phyloP scores from a whole-genome alignment of 2,113 vertebrate genomes.

The Perca fluviatilis region DNA sequence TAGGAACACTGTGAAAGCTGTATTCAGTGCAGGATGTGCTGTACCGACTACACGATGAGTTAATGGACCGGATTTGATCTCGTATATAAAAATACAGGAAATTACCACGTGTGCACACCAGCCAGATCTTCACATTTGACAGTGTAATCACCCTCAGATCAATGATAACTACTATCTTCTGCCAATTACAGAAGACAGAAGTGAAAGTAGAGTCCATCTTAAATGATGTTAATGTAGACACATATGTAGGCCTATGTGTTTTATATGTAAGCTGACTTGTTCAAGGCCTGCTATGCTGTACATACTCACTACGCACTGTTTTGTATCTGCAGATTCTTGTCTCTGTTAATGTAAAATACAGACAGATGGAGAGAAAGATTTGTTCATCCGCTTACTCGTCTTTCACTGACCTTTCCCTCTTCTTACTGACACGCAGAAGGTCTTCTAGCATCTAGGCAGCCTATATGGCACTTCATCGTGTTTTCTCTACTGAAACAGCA shows the following conservation, averaged over 20 bases:
- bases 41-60: slow-evolving; percentile 3
- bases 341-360: not conserved
- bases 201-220: slow-evolving; percentile 21
- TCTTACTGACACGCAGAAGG: not conserved
- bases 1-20: slow-evolving; percentile 11
- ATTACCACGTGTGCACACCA: slow-evolving; percentile 4
- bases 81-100: slow-evolving; percentile 24
- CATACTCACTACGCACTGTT: not conserved
- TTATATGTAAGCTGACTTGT: no score
- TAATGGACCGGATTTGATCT: slow-evolving; percentile 32
- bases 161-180: slow-evolving; percentile 30
- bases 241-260: no score
- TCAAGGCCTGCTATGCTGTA: not conserved
- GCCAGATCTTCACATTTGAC: slow-evolving; percentile 12
- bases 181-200: slow-evolving; percentile 13
- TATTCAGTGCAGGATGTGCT: not conserved
- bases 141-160: slow-evolving; percentile 16
- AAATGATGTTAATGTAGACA: not conserved
- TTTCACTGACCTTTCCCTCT: slow-evolving; percentile 30
- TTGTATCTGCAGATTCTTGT: not conserved
- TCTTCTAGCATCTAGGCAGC: no score
- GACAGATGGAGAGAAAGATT: slow-evolving; percentile 14
- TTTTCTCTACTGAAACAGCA: no score
- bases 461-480: no score
- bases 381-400: slow-evolving; percentile 19